Conservation (phyloP, 2,888 invertebrate species). For the Phytoseiulus persimilis region DNA sequence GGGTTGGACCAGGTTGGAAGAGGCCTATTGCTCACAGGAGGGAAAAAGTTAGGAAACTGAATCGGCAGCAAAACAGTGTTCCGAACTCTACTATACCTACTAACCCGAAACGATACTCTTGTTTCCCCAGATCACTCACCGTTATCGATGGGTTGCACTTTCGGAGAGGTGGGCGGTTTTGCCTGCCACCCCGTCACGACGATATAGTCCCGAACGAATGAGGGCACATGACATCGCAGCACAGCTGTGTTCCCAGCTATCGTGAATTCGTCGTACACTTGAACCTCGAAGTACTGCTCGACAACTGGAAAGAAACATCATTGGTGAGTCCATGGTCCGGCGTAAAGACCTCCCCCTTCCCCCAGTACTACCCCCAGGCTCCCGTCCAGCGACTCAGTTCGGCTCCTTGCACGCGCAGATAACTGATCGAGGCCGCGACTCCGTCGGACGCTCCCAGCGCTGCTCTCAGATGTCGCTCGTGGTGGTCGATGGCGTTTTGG, state of each 20-base stretch:
- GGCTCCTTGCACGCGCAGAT: neutral
- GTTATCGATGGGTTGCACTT: constrained; percentile 36
- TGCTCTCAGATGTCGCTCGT: too few relatives aligned
- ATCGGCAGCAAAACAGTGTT: too few relatives aligned
- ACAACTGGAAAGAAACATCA: constrained; percentile 15
- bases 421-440: neutral
- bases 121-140: neutral
- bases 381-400: neutral
- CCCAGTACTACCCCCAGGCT: neutral
- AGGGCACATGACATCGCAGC: constrained; percentile 29
- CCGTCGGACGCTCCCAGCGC: too few relatives aligned
- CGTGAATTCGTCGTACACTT: constrained; percentile 38
- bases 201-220: constrained; percentile 37
- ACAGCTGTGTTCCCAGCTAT: constrained; percentile 33
- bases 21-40: too few relatives aligned
- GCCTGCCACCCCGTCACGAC: constrained; percentile 29
- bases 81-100: too few relatives aligned
- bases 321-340: neutral
- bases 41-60: too few relatives aligned
- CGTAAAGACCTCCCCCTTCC: neutral
- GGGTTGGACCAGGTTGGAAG: too few relatives aligned
- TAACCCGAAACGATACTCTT: neutral
- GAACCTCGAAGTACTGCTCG: constrained; percentile 36
- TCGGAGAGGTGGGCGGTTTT: constrained; percentile 7
- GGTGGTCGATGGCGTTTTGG: too few relatives aligned